phyloP scores from a whole-genome alignment of 2,797 vertebrate species.

The Poeciliopsis presidionis region DNA sequence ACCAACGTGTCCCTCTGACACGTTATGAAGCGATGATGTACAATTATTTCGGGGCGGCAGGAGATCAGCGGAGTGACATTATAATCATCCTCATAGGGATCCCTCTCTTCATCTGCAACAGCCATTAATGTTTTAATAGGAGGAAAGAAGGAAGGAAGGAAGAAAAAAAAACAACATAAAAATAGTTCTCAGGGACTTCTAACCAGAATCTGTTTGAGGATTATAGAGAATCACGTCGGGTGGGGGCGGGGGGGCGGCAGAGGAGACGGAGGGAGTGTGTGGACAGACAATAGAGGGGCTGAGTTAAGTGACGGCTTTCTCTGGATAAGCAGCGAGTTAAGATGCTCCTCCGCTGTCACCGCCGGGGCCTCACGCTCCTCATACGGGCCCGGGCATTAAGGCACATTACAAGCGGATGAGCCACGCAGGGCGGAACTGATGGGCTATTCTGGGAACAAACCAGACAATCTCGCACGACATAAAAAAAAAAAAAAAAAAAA shows the following conservation, averaged over 20 bases:
- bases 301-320: slow-evolving; percentile 82
- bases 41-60: slow-evolving; percentile 98
- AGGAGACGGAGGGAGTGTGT: slow-evolving; percentile 73
- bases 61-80: slow-evolving; percentile 99
- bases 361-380: slow-evolving; percentile 75
- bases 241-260: slow-evolving; percentile 39
- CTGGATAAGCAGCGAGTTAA: slow-evolving; percentile 82
- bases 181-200: slow-evolving; percentile 88
- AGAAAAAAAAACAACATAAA: slow-evolving; percentile 67
- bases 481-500: slow-evolving; percentile 47
- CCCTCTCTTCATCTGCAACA: slow-evolving; percentile 93
- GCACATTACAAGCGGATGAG: slow-evolving; percentile 81
- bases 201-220: slow-evolving; percentile 89
- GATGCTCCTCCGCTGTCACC: slow-evolving; percentile 79
- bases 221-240: slow-evolving; percentile 80
- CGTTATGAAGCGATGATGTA: slow-evolving; percentile 99
- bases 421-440: slow-evolving; percentile 80
- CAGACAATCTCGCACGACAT: slow-evolving; percentile 80
- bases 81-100: slow-evolving; percentile 99
- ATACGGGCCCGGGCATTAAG: slow-evolving; percentile 80
- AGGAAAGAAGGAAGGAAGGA: slow-evolving; percentile 34
- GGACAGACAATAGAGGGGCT: slow-evolving; percentile 77
- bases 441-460: slow-evolving; percentile 81
- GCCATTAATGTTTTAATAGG: slow-evolving; percentile 89
- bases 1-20: slow-evolving; percentile 96